Evolutionary conservation across 2,888 invertebrate species (phyloP), one percentile per base, ranked within the genome.

Genomic region (Phorcus lineatus): DNA sequence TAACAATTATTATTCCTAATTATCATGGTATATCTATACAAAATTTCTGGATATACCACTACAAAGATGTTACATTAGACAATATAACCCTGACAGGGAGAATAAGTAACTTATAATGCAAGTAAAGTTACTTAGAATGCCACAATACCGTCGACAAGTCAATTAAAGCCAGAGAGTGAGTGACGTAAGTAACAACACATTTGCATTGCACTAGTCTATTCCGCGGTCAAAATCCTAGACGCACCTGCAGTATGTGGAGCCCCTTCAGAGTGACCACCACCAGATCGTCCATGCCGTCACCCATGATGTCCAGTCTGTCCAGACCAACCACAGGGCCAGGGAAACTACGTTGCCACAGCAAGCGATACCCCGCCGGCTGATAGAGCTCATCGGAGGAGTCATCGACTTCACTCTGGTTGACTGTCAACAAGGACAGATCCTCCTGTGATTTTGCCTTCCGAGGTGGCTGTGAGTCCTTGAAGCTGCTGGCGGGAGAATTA

Each of bases 201-300:
- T n/a, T n/a, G n/a, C n/a, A n/a, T n/a, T n/a, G n/a, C n/a, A n/a
- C n/a, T n/a, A n/a, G n/a, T n/a, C n/a, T n/a, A n/a, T n/a, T n/a
- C n/a, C n/a, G n/a, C n/a, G n/a, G n/a, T n/a, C n/a, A n/a, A n/a
- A 47, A 47, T 47, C 7, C 13, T 11, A 19, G n/a, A 74, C 19
- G 24, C 74, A 91, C 91, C 94, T 95, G 95, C 90, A 96, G 93
- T 86, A 96, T 94, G 88, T 95, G 95, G 19, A 96, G 93, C 52
- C 96, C 96, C 88, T 94, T 94, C 88, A 95, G 94, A 7, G 95
- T 95, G 82, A 95, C 93, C n/a, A 95, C 94, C 74, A 95, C 93
- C 47, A 96, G 90, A 91, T 96, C 95, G 84, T 95, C 95, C 75
- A 95, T 93, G 17, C 96, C 96, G 92, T 96, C 96, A 3, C 95